These are phyloP conservation scores for Ptychadena robeensis DNA, from an alignment of 2,797 vertebrate species.

Conservation along the genomic window DNA sequence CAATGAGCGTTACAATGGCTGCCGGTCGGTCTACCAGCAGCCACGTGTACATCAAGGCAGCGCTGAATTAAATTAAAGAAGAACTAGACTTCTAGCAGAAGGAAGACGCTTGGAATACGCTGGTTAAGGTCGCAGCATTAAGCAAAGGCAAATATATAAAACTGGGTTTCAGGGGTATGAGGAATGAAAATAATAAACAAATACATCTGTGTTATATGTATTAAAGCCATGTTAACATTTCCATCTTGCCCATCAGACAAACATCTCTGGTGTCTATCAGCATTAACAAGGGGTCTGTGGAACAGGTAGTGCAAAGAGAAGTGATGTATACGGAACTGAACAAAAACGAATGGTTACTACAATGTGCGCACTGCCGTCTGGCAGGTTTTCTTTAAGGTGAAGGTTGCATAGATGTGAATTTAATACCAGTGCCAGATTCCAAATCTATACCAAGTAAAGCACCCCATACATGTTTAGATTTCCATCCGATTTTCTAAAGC, in stretches of 20 bases:
- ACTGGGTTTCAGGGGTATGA: neutral
- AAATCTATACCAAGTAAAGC: neutral
- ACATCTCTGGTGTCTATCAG: neutral
- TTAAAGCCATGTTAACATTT: conserved; percentile 15
- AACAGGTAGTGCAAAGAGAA: neutral
- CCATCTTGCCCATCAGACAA: neutral
- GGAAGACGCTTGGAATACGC: neutral
- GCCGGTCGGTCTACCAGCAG: neutral
- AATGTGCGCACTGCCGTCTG: neutral
- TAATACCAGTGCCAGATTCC: neutral
- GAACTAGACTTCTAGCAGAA: neutral
- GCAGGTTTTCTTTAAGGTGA: neutral
- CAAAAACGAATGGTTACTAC: neutral
- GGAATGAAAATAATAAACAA: conserved; percentile 3
- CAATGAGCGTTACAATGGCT: neutral
- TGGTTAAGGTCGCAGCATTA: neutral
- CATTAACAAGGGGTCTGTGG: neutral
- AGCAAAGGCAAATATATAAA: conserved; percentile 14
- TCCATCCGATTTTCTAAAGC: too few species aligned
- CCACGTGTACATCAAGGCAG: conserved; percentile 27
- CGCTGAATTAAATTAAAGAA: conserved; percentile 6
- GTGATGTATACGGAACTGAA: neutral
- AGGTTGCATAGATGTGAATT: too few species aligned
- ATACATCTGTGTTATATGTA: conserved; percentile 6
- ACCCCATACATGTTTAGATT: too few species aligned